Conservation (phyloP, 2,797 vertebrate species). For the Okamejei kenojei region DNA sequence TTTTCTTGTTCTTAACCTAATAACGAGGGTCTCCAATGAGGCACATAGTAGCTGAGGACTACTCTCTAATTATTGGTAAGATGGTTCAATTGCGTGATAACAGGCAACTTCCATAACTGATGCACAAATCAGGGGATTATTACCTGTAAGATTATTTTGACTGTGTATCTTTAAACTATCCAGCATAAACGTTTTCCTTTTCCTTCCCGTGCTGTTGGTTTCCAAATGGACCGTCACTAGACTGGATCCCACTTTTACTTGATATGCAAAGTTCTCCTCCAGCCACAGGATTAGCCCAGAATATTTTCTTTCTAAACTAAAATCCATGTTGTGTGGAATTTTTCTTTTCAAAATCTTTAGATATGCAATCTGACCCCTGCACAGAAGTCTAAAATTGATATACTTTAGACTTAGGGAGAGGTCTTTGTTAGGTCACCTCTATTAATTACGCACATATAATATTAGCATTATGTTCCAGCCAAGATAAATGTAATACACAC, state of each 20-base stretch:
- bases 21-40: too few species aligned
- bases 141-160: too few species aligned
- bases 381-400: background rate
- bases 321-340: background rate
- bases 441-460: background rate
- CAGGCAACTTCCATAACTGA: too few species aligned
- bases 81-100: too few species aligned
- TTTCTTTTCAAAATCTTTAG: background rate
- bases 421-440: background rate
- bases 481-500: background rate
- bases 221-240: too few species aligned
- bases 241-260: background rate
- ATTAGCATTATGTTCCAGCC: background rate
- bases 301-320: background rate
- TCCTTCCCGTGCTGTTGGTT: too few species aligned
- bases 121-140: too few species aligned
- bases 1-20: too few species aligned
- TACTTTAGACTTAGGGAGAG: background rate
- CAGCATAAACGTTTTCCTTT: too few species aligned
- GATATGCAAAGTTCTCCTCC: background rate
- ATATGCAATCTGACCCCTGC: background rate
- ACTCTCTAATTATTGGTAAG: too few species aligned
- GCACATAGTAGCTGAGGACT: too few species aligned
- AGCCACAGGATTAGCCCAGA: background rate
- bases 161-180: too few species aligned